A percentile compares a stretch with the other conserved stretches of the same genome.
These are phyloP conservation scores for Hemitrygon akajei DNA, from an alignment of 2,797 vertebrate genomes.

Conservation along the genomic window DNA sequence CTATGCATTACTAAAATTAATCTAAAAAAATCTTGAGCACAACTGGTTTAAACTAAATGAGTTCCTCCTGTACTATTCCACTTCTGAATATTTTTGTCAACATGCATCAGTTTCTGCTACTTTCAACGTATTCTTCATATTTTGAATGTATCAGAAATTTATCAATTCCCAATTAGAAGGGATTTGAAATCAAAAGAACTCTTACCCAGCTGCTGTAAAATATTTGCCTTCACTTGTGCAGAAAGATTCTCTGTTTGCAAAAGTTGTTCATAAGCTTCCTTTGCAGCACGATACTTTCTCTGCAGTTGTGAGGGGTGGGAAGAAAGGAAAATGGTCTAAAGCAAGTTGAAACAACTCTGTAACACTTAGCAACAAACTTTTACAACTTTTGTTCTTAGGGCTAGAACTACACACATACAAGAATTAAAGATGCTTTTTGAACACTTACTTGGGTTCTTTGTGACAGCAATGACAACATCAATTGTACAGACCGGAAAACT, in stretches of 20 bases:
- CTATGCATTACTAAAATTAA: too few relatives aligned
- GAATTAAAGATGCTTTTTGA: slow-evolving; percentile 31
- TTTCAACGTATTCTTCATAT: neutral
- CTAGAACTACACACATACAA: neutral
- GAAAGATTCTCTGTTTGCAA: slow-evolving; percentile 90
- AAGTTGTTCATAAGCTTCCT: slow-evolving; percentile 95
- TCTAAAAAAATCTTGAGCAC: too few relatives aligned
- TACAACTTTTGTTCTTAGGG: neutral
- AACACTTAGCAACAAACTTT: neutral
- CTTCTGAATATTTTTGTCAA: neutral
- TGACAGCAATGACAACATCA: slow-evolving; percentile 24
- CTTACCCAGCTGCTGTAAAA: slow-evolving; percentile 95
- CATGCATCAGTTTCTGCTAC: neutral
- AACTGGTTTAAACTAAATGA: neutral
- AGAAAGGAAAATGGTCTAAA: slow-evolving; percentile 19
- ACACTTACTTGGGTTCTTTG: neutral
- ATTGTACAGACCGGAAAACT: slow-evolving; percentile 14
- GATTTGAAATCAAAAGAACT: slow-evolving; percentile 39
- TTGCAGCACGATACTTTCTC: slow-evolving; percentile 95
- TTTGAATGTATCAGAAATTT: neutral
- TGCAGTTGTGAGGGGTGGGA: slow-evolving; percentile 53
- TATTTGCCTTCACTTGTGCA: slow-evolving; percentile 94
- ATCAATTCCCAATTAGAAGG: neutral
- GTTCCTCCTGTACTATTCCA: too few relatives aligned
- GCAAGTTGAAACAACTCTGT: slow-evolving; percentile 13